Percentiles rank a stretch among this genome's conserved stretches.
These are phyloP conservation scores for Siniperca undulata DNA, from an alignment of 2,797 vertebrate species.

Conservation along the genomic window DNA sequence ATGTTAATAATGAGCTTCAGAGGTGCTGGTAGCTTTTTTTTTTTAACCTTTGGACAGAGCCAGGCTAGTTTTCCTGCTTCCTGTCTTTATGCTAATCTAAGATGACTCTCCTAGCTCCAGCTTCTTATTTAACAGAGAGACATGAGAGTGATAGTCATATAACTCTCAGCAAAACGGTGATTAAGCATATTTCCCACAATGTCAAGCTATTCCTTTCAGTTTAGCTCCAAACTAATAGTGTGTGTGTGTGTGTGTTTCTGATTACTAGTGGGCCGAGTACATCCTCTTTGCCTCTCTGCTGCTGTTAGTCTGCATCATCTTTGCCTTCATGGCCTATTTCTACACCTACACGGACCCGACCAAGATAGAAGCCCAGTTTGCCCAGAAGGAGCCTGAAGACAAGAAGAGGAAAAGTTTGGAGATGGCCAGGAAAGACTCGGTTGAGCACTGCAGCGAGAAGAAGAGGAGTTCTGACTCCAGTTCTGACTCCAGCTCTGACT, in stretches of 20 bases:
- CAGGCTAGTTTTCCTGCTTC: no score
- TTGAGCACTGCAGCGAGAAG: not conserved
- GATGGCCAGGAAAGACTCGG: slow-evolving; percentile 55
- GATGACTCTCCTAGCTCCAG: no score
- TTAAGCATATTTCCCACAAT: no score
- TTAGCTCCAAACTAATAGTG: slow-evolving; percentile 2
- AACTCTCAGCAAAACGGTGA: no score
- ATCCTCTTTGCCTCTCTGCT: slow-evolving; percentile 92
- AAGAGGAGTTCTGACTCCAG: slow-evolving; percentile 56
- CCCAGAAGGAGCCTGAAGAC: slow-evolving; percentile 68
- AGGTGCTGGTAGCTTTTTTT: no score
- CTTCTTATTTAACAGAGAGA: no score
- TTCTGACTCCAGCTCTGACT: slow-evolving; percentile 34
- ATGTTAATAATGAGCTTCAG: no score
- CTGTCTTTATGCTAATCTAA: no score
- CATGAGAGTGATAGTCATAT: no score
- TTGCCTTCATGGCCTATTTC: slow-evolving; percentile 92
- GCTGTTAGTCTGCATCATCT: slow-evolving; percentile 89
- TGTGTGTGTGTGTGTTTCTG: slow-evolving; percentile 17
- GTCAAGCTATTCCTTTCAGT: not conserved
- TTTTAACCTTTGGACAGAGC: no score
- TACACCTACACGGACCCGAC: slow-evolving; percentile 92
- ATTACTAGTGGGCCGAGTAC: slow-evolving; percentile 93
- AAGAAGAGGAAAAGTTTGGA: slow-evolving; percentile 72
- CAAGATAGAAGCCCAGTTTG: slow-evolving; percentile 89